phyloP scores from a whole-genome alignment of 1,140 invertebrate genomes.

The Brachionus rotundiformis region DNA sequence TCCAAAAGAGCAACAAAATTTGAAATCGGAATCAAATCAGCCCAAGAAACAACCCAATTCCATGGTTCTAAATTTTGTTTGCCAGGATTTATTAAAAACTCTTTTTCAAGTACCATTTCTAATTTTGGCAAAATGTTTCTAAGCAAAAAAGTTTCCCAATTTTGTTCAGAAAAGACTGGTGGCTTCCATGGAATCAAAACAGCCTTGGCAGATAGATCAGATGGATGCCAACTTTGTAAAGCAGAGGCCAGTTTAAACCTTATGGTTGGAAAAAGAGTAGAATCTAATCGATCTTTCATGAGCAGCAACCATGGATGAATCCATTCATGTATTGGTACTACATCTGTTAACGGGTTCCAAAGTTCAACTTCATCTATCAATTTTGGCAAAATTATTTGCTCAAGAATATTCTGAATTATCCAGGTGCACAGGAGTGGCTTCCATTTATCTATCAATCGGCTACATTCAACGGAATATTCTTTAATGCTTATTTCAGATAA shows the following conservation, averaged over 20 bases:
- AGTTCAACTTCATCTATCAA: conserved; percentile 77
- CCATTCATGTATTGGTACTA: conserved; percentile 91
- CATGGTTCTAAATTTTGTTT: conserved; percentile 74
- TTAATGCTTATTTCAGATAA: conserved; percentile 67
- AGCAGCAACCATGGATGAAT: conserved; percentile 88
- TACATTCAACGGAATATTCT: conserved; percentile 72
- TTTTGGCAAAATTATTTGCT: conserved; percentile 78
- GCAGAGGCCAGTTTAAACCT: conserved; percentile 85
- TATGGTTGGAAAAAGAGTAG: conserved; percentile 68
- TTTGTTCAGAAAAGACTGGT: conserved; percentile 76
- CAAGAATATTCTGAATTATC: conserved; percentile 79
- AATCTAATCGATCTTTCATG: conserved; percentile 67
- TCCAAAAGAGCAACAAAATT: conserved; percentile 75
- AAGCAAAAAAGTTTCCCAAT: conserved; percentile 80
- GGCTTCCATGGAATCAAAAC: conserved; percentile 85
- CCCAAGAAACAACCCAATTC: conserved; percentile 85
- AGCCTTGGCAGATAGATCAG: conserved; percentile 83
- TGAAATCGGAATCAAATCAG: conserved; percentile 73
- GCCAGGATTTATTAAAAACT: conserved; percentile 81
- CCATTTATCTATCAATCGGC: conserved; percentile 80
- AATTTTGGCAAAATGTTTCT: conserved; percentile 86
- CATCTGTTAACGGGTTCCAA: conserved; percentile 92
- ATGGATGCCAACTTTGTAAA: conserved; percentile 79
- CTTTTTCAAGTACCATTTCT: conserved; percentile 59
- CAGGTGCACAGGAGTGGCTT: conserved; percentile 75